Conservation (phyloP, 2,888 invertebrate species). For the Meteorus cinctellus region DNA sequence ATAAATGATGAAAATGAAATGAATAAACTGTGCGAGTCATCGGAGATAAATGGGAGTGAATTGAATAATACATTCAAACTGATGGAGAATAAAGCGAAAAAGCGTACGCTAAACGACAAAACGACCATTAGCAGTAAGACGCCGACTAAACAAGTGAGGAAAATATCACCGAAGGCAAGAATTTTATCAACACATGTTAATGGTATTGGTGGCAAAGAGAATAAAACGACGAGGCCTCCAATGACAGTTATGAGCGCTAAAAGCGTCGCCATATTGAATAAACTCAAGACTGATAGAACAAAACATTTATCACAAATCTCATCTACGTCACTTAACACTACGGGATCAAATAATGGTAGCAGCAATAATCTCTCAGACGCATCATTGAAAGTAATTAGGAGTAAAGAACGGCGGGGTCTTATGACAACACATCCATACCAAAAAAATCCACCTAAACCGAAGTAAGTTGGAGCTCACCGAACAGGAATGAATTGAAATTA, state of each 20-base stretch:
- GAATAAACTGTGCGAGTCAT: slow-evolving; percentile 31
- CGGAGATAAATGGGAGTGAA: slow-evolving; percentile 45
- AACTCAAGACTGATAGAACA: slow-evolving; percentile 62
- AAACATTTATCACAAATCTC: slow-evolving; percentile 49
- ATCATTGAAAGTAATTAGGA: slow-evolving; percentile 59
- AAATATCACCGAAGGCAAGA: slow-evolving; percentile 54
- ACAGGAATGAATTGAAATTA: slow-evolving; percentile 8
- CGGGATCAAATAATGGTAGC: slow-evolving; percentile 24
- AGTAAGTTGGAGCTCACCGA: slow-evolving; percentile 56
- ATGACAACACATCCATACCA: slow-evolving; percentile 65
- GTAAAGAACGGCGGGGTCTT: slow-evolving; percentile 65
- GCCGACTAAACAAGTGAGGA: slow-evolving; percentile 61
- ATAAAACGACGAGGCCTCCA: slow-evolving; percentile 53
- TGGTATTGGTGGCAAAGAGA: slow-evolving; percentile 61
- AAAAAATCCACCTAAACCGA: slow-evolving; percentile 58
- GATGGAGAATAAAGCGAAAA: slow-evolving; percentile 56
- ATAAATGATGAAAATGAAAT: slow-evolving; percentile 21
- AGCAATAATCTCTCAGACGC: slow-evolving; percentile 48
- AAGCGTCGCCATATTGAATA: slow-evolving; percentile 68
- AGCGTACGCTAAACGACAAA: slow-evolving; percentile 65
- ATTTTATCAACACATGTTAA: neutral
- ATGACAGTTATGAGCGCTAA: slow-evolving; percentile 64
- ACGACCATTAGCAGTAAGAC: slow-evolving; percentile 57
- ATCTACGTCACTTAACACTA: slow-evolving; percentile 40
- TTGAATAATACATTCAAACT: slow-evolving; percentile 60